A percentile compares a stretch with the other conserved stretches of the same genome.
phyloP scores from a whole-genome alignment of 2,888 invertebrate species.

The Pachymerium ferrugineum region DNA sequence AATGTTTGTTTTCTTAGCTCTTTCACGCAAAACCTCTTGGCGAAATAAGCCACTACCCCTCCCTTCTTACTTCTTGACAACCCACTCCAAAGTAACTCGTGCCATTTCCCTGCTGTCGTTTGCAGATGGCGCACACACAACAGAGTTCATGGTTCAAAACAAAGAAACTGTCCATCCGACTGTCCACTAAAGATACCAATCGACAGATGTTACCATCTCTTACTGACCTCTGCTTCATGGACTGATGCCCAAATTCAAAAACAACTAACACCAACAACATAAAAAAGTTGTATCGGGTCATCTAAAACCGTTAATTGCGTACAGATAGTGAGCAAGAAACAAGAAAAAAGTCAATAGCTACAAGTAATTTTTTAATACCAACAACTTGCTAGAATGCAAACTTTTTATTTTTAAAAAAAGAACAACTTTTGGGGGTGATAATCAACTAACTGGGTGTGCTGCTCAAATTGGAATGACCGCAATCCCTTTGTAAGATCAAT shows the following conservation, averaged over 20 bases:
- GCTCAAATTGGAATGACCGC: constrained; percentile 23
- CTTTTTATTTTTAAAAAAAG: constrained; percentile 16
- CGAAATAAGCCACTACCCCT: background rate
- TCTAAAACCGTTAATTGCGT: background rate
- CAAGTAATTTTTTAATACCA: too few relatives aligned
- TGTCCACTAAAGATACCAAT: constrained; percentile 17
- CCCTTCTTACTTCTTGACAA: constrained; percentile 15
- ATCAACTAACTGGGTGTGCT: constrained; percentile 24
- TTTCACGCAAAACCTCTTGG: constrained; percentile 14
- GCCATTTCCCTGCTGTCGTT: constrained; percentile 23
- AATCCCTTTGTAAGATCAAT: constrained; percentile 24
- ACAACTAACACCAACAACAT: background rate
- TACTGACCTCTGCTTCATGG: background rate
- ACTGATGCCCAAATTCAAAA: background rate
- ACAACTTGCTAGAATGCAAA: too few relatives aligned
- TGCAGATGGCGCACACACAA: constrained; percentile 21
- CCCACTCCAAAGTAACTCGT: constrained; percentile 17
- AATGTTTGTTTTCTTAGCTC: constrained; percentile 27
- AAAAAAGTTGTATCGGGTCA: background rate
- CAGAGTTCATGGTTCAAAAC: constrained; percentile 10
- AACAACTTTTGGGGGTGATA: constrained; percentile 14
- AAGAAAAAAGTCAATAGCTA: too few relatives aligned
- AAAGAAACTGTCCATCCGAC: constrained; percentile 4
- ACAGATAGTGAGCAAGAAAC: too few relatives aligned
- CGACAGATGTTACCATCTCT: constrained; percentile 16